A percentile compares a stretch with the other conserved stretches of the same genome.
These are phyloP conservation scores for Myoxocephalus aenaeus DNA, from an alignment of 2,797 vertebrate genomes.

Conservation along the genomic window DNA sequence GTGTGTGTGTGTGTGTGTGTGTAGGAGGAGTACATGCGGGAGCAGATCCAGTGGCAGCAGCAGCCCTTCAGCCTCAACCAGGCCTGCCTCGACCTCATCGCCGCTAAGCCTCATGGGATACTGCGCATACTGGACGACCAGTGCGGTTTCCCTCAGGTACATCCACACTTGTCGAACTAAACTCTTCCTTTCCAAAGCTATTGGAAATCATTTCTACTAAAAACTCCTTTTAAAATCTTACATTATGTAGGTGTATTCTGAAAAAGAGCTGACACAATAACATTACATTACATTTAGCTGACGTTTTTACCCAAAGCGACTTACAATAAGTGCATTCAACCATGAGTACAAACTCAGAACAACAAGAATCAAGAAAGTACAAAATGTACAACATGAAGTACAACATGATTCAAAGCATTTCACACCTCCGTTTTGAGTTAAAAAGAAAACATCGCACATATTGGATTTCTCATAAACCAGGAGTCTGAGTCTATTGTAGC, in stretches of 20 bases:
- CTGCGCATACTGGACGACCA: slow-evolving; percentile 97
- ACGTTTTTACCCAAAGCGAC: too few relatives aligned
- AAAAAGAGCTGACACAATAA: slow-evolving; percentile 12
- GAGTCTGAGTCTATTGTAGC: slow-evolving; percentile 17
- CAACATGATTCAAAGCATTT: slow-evolving; percentile 7
- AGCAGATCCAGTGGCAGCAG: slow-evolving; percentile 94
- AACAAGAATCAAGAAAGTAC: too few relatives aligned
- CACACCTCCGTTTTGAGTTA: slow-evolving; percentile 9
- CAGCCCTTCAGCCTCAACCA: slow-evolving; percentile 92
- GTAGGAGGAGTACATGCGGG: slow-evolving; percentile 94
- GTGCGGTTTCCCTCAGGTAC: slow-evolving; percentile 95
- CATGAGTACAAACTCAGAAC: too few relatives aligned
- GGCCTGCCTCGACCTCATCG: slow-evolving; percentile 94
- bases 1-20: not conserved
- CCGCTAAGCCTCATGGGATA: slow-evolving; percentile 95
- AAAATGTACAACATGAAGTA: too few relatives aligned
- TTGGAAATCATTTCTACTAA: not conserved
- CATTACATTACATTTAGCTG: too few relatives aligned
- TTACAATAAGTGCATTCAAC: too few relatives aligned
- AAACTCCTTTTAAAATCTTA: slow-evolving; percentile 16
- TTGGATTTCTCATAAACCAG: slow-evolving; percentile 56
- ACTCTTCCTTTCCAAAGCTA: not conserved
- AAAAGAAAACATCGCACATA: slow-evolving; percentile 12
- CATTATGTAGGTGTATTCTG: not conserved
- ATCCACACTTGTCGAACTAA: slow-evolving; percentile 10